Evolutionary conservation across 1,140 invertebrate species (phyloP), one percentile per base, ranked within the genome.

Genomic region (Rhyzopertha dominica): DNA sequence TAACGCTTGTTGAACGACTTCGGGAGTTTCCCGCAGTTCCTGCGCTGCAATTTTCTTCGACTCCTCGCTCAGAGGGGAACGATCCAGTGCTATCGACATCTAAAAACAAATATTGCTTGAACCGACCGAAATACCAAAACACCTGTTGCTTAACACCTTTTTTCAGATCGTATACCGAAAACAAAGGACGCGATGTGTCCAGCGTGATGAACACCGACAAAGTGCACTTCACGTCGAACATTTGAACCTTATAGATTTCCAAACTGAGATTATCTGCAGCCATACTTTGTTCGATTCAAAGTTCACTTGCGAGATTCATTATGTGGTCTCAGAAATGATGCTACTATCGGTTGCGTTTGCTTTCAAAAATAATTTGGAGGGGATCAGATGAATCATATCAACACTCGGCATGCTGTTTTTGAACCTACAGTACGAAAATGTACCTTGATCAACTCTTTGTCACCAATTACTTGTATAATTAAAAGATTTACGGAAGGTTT

Each of bases 1-100:
- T n/a, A 84, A 63, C 10, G 72, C 79, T 12, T 75, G 64, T 51
- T 77, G 71, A 0, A 79, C 71, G 43, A 74, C 74, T 53, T 82
- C 81, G 0, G 81, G 77, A 0, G 75, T 75, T 56, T 87, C 83
- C 29, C 82, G 62, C 1, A 87, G 63, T 62, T 87, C 83, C 23
- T 73, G 73, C 36, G 69, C 65, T 1, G 83, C 83, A 26, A 80
- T 68, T 39, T 75, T 71, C 53, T 69, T 63, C 4, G 62, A 51
- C 32, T 73, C 73, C 8, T 43, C 50, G 32, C 30, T 61, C 39
- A 50, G 64, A 4, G 8, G 19, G 25, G 19, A 8, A 4, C n/a
- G 1, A 16, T 19, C 35, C 19, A 23, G 14, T 8, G 5, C n/a
- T 4, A 37, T 19, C 13, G n/a, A 34, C 17, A 23, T 14, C 10